Evolutionary conservation across 2,797 vertebrate species (phyloP).

Genomic region (Danio kyathit): DNA sequence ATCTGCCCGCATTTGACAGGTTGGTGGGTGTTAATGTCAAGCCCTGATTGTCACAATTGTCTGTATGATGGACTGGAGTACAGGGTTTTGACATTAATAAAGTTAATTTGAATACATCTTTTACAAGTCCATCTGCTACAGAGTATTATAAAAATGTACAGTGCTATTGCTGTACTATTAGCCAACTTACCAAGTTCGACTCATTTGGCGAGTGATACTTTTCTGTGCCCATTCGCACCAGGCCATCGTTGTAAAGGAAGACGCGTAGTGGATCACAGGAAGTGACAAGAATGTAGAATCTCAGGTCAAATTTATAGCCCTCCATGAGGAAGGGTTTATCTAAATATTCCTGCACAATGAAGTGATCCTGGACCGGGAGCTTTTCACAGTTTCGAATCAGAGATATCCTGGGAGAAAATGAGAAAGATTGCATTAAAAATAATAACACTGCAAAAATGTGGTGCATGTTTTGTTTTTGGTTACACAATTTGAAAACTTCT

Average conservation of each 20-base stretch:
- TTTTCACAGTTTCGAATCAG: constrained; percentile 97
- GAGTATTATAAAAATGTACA: background rate
- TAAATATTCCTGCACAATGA: constrained; percentile 98
- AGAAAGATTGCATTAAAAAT: constrained; percentile 66
- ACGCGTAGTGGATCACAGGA: constrained; percentile 97
- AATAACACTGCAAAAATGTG: constrained; percentile 58
- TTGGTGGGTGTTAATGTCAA: too few relatives aligned
- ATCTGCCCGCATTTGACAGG: too few relatives aligned
- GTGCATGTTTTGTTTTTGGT: constrained; percentile 59
- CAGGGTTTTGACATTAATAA: background rate
- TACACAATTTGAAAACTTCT: constrained; percentile 46
- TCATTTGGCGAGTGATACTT: constrained; percentile 95
- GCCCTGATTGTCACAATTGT: background rate
- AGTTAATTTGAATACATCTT: too few relatives aligned
- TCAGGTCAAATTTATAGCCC: constrained; percentile 98
- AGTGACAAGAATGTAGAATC: constrained; percentile 96
- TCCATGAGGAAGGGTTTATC: constrained; percentile 99
- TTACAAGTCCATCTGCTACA: background rate
- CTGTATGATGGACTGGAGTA: background rate
- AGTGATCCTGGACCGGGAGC: constrained; percentile 95
- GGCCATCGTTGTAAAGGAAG: constrained; percentile 96
- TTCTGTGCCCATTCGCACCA: constrained; percentile 98
- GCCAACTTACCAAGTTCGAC: constrained; percentile 91
- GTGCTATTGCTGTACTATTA: background rate
- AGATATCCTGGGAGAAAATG: constrained; percentile 89